These are phyloP conservation scores for Synergus laeviventris DNA, from an alignment of 2,888 invertebrate species.

Conservation along the genomic window DNA sequence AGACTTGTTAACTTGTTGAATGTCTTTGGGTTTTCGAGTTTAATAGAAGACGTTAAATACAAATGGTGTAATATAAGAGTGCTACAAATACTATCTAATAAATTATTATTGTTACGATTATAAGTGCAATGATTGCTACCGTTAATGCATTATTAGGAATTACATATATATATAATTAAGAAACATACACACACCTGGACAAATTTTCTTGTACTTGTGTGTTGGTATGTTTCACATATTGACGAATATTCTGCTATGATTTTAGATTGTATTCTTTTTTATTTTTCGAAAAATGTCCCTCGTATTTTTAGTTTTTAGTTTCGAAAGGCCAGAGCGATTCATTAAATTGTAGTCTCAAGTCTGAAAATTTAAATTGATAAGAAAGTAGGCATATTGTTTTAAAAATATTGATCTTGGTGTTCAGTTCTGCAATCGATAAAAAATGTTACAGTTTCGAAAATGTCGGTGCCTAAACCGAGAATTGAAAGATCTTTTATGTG, in stretches of 20 bases:
- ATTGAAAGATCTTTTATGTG: too few relatives aligned
- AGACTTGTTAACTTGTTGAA: conserved; percentile 75
- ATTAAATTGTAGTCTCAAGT: background rate
- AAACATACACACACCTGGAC: background rate
- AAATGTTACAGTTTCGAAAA: background rate
- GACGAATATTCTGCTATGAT: conserved; percentile 25
- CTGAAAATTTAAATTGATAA: conserved; percentile 1
- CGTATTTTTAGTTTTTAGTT: background rate
- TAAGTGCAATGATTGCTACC: conserved; percentile 48
- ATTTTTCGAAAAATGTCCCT: background rate
- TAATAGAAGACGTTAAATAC: conserved; percentile 54
- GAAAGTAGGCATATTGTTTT: background rate
- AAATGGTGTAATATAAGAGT: conserved; percentile 70
- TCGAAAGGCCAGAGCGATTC: background rate
- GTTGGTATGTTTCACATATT: conserved; percentile 27
- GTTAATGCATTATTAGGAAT: conserved; percentile 24
- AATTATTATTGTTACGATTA: conserved; percentile 68
- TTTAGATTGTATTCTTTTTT: conserved; percentile 19
- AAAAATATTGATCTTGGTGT: background rate
- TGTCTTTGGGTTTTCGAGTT: conserved; percentile 69
- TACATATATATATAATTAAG: conserved; percentile 35
- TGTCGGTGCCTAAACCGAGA: background rate
- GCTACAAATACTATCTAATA: conserved; percentile 71
- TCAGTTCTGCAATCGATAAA: background rate
- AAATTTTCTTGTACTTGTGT: background rate